Evolutionary conservation across 2,797 vertebrate genomes (phyloP).

Genomic region (Dermochelys coriacea): DNA sequence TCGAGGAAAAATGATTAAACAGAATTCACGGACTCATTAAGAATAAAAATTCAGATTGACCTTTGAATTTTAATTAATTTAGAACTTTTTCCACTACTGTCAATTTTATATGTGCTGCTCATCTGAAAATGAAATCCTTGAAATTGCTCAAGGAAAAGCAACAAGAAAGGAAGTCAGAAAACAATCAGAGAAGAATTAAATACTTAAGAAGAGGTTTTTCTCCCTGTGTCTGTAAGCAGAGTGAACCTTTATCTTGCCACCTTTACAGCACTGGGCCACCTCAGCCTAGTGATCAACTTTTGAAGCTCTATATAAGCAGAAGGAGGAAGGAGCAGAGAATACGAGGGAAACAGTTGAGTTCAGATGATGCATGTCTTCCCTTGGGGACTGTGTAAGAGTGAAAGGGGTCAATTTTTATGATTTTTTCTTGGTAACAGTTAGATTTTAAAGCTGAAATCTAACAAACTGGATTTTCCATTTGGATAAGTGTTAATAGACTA

Average conservation of each 20-base stretch:
- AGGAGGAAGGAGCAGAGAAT: neutral
- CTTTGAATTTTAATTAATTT: slow-evolving; percentile 36
- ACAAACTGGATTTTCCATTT: too few relatives aligned
- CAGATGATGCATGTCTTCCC: neutral
- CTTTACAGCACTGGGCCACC: neutral
- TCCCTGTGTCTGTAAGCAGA: neutral
- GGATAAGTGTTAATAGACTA: too few relatives aligned
- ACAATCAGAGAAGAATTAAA: neutral
- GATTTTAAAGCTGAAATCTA: too few relatives aligned
- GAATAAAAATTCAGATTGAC: neutral
- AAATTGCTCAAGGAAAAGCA: neutral
- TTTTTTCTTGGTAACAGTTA: too few relatives aligned
- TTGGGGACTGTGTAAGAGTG: neutral
- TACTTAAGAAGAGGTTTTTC: neutral
- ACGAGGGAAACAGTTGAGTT: neutral
- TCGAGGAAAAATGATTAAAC: neutral
- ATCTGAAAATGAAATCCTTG: neutral
- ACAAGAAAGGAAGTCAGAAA: neutral
- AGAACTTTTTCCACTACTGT: neutral
- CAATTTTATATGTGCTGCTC: neutral
- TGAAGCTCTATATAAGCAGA: neutral
- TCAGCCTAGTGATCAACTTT: neutral
- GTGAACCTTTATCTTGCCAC: neutral
- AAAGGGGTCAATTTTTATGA: too few relatives aligned
- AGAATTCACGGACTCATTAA: slow-evolving; percentile 8